Evolutionary conservation across 1,140 invertebrate species (phyloP).

Genomic region (Drosophila kohkoa): DNA sequence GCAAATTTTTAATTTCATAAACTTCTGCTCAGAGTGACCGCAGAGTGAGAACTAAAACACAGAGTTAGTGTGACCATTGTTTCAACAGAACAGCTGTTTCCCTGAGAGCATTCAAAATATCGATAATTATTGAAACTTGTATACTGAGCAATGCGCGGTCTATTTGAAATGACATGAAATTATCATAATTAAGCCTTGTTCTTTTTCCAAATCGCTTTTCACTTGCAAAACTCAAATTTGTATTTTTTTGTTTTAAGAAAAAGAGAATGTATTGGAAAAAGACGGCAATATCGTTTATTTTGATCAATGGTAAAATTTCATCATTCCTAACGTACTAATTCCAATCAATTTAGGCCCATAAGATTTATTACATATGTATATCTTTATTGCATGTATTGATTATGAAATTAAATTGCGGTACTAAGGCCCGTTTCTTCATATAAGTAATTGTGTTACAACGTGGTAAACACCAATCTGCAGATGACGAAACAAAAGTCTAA

Average conservation of each 20-base stretch:
- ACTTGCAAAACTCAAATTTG: background rate
- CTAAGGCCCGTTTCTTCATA: conserved; percentile 29
- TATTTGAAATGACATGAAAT: background rate
- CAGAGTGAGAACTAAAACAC: background rate
- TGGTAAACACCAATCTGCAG: conserved; percentile 22
- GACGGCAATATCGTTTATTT: conserved; percentile 53
- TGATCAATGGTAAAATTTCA: conserved; percentile 48
- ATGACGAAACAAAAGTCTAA: conserved; percentile 26
- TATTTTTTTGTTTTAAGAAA: background rate
- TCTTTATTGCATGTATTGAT: conserved; percentile 75
- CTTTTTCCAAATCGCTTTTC: too few relatives aligned
- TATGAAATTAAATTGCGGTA: conserved; percentile 61
- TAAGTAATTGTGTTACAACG: conserved; percentile 44
- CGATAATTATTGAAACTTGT: conserved; percentile 1
- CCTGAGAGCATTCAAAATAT: background rate
- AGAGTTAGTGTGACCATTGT: background rate
- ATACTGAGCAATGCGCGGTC: background rate
- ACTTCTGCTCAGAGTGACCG: conserved; percentile 24
- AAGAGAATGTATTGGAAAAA: conserved; percentile 32
- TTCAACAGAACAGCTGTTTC: conserved; percentile 22
- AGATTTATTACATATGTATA: conserved; percentile 69
- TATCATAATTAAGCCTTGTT: too few relatives aligned
- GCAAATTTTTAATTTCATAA: conserved; percentile 2
- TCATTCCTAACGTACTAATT: conserved; percentile 33
- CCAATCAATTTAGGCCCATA: conserved; percentile 39